Evolutionary conservation across 2,113 vertebrate genomes (phyloP).

Genomic region (Perca flavescens): DNA sequence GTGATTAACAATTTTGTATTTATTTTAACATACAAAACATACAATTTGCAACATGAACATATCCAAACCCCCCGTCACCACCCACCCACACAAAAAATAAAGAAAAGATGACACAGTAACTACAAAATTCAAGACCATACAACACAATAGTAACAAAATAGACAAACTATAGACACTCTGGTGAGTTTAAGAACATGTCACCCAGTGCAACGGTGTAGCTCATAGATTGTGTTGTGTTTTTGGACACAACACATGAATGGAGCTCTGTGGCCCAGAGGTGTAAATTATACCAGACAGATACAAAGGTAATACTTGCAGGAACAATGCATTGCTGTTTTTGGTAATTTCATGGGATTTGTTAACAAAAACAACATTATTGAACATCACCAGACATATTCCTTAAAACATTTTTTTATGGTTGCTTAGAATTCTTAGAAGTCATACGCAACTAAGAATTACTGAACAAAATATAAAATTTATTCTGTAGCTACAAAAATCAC

Average conservation of each 20-base stretch:
- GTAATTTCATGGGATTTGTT: slow-evolving; percentile 1
- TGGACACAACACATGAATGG: slow-evolving; percentile 4
- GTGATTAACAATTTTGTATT: too few relatives aligned
- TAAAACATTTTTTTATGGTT: background rate
- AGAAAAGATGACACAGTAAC: too few relatives aligned
- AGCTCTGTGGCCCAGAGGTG: background rate
- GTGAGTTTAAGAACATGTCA: background rate
- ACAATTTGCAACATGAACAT: too few relatives aligned
- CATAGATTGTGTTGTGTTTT: background rate
- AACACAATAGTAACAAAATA: too few relatives aligned
- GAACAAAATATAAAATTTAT: slow-evolving; percentile 34
- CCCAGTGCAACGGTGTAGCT: background rate
- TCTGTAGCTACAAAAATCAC: slow-evolving; percentile 10
- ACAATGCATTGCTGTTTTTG: background rate
- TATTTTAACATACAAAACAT: too few relatives aligned
- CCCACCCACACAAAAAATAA: too few relatives aligned
- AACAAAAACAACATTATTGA: background rate
- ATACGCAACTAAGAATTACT: background rate
- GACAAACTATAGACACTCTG: too few relatives aligned
- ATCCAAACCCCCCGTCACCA: too few relatives aligned
- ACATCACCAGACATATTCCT: background rate
- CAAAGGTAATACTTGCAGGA: background rate
- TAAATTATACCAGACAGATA: background rate
- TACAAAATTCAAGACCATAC: too few relatives aligned
- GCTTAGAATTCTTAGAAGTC: background rate